Conservation (phyloP, 2,888 invertebrate genomes). For the Acanthopleura granulata region DNA sequence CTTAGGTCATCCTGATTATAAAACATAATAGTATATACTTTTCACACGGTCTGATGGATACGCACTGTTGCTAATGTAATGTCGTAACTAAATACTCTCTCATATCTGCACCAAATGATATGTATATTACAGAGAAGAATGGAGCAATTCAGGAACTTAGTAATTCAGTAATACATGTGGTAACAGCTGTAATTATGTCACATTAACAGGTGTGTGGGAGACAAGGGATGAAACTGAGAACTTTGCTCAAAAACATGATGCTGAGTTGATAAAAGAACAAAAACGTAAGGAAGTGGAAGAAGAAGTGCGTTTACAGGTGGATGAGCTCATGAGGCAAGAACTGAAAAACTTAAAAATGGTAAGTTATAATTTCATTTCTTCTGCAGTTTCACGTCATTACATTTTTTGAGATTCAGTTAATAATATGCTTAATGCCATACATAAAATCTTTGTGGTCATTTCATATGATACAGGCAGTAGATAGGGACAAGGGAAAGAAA, state of each 20-base stretch:
- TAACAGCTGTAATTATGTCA: background rate
- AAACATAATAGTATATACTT: no score
- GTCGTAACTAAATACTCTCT: no score
- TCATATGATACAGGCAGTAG: conserved; percentile 58
- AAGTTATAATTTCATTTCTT: background rate
- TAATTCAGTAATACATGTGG: background rate
- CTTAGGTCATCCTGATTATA: no score
- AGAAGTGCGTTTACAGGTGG: conserved; percentile 81
- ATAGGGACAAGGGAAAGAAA: conserved; percentile 68
- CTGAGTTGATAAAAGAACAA: conserved; percentile 86
- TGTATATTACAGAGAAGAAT: no score
- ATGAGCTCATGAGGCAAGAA: conserved; percentile 76
- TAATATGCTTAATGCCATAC: no score
- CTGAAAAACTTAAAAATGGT: conserved; percentile 79
- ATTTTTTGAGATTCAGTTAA: no score
- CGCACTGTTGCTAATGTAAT: no score
- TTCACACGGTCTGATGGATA: no score
- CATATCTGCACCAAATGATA: no score
- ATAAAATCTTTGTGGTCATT: no score
- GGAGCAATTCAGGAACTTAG: no score
- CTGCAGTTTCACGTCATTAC: no score
- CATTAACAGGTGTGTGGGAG: conserved; percentile 80
- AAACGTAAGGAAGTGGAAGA: conserved; percentile 86
- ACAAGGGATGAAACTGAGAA: conserved; percentile 83
- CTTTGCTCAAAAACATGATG: conserved; percentile 82